Evolutionary conservation across 2,888 invertebrate species (phyloP).

Genomic region (Hemicrepidius hirtus): DNA sequence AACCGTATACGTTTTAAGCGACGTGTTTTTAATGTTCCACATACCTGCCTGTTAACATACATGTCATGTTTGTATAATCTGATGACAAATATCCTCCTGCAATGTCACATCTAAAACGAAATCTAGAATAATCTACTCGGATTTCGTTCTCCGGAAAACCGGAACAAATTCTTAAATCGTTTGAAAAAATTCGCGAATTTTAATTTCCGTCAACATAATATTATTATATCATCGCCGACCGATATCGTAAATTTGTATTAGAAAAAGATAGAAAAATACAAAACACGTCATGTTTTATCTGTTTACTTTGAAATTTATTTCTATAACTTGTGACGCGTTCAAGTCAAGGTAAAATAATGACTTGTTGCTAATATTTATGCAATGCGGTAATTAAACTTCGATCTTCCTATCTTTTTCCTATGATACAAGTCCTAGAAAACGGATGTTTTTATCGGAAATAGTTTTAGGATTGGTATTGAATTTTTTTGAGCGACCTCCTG

Average conservation of each 20-base stretch:
- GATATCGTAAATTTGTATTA: neutral
- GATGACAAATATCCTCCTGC: constrained; percentile 20
- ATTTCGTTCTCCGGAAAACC: constrained; percentile 2
- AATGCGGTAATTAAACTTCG: constrained; percentile 8
- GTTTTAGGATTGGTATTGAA: too few species aligned
- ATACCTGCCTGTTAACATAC: constrained; percentile 15
- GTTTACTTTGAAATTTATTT: constrained; percentile 1
- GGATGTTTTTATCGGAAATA: too few species aligned
- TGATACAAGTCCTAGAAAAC: neutral
- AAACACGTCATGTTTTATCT: constrained; percentile 1
- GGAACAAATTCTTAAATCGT: constrained; percentile 6
- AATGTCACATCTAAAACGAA: constrained; percentile 6
- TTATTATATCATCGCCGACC: constrained; percentile 1
- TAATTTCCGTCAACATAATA: constrained; percentile 12
- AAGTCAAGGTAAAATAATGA: constrained; percentile 23
- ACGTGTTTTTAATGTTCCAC: constrained; percentile 30
- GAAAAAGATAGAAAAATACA: neutral
- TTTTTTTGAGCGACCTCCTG: too few species aligned
- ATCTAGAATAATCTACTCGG: constrained; percentile 18
- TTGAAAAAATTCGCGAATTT: neutral
- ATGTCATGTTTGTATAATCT: constrained; percentile 35
- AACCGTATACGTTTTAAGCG: constrained; percentile 27
- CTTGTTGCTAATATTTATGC: constrained; percentile 3
- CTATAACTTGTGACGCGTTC: neutral
- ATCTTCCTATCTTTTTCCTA: neutral